Evolutionary conservation across 2,888 invertebrate genomes (phyloP), one percentile per base, ranked within the genome.

Genomic region (Drosophila colorata): DNA sequence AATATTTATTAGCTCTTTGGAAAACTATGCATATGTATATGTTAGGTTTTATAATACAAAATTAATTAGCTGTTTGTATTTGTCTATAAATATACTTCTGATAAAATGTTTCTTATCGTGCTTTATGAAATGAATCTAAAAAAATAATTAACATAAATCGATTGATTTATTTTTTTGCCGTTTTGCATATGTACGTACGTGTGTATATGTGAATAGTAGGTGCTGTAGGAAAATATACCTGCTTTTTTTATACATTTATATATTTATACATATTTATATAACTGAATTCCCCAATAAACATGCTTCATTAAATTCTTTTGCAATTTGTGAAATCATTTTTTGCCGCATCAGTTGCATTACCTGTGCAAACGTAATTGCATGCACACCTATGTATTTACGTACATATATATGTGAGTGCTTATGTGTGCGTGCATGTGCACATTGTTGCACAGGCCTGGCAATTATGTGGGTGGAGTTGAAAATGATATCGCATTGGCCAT

Each of bases 391-490:
- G 8, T 28, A 1, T 4, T 13, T 33, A 4, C 9, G 11, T 31
- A 3, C 4, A 11, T 8, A 4, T 11, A 1, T 31, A 2, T 46
- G 25, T n/a, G 28, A 38, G 40, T 53, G 13, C 13, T 25, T 6
- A 49, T 33, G 44, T 25, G 31, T 58, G 72, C 40, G 55, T 13
- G 11, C 13, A 4, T 33, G 13, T 13, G 33, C 33, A 33, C 33
- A 28, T 9, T 28, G 28, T 9, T 28, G 28, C 28, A 28, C 67
- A 60, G 55, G 53, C 20, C 57, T 41, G 38, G 16, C 71, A 87
- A 83, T 88, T 84, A 84, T 77, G 88, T 81, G 90, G 90, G 90
- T 91, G 90, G 90, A 90, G 88, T 90, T 85, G 76, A 76, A 74
- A 73, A 71, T 80, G 83, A 76, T 87, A 81, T 78, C 82, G 89